Base-by-base conservation (phyloP, 2,888 invertebrate genomes). In the Hoplodrina ambigua region DNA sequence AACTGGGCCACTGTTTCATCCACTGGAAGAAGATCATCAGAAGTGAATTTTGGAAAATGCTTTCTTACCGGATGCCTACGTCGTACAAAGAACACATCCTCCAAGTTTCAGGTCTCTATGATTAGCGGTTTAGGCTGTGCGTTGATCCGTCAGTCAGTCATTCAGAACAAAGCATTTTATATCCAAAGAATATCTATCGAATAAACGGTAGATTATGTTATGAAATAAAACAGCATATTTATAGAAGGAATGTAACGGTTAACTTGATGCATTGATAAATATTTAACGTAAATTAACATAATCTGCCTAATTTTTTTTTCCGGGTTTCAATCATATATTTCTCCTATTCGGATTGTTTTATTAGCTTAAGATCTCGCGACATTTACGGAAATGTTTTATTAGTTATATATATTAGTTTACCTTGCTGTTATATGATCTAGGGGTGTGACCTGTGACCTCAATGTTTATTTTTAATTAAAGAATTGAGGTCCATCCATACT, bases 261-360 rank as follows among this genome's bases (percentile, higher is more conserved):
- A 62, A 59, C 62, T 46, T 41, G 15, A 11, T 58, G 46, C 37
- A 41, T 46, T 52, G 0, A 55, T 66, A 17, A 78, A 76, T 76
- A 63, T 60, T 60, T 49, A 67, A 44, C 25, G 10, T 11, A 52
- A 52, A 63, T 67, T 67, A 49, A 44, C 17, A 63, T 19, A 44
- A n/a, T 15, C 10, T 41, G 8, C 6, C 25, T 25, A 25, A 25
- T 25, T 41, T 8, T 41, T 41, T 41, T 52, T 58, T 52, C 17
- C n/a, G 69, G 49, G 50, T 15, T 33, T 55, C 25, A 25, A 46
- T 37, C 15, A 46, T 53, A 46, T 11, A 19, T 54, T 69, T 69
- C 0, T 7, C 7, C 20, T 13, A 41, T 69, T 70, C 57, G 15
- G 11, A 20, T 33, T 25, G 25, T 25, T 25, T 19, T 30, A 41